Percentiles rank a stretch among this genome's conserved stretches.
Evolutionary conservation across 2,797 vertebrate species (phyloP).

Genomic region (Simalia tracyae): DNA sequence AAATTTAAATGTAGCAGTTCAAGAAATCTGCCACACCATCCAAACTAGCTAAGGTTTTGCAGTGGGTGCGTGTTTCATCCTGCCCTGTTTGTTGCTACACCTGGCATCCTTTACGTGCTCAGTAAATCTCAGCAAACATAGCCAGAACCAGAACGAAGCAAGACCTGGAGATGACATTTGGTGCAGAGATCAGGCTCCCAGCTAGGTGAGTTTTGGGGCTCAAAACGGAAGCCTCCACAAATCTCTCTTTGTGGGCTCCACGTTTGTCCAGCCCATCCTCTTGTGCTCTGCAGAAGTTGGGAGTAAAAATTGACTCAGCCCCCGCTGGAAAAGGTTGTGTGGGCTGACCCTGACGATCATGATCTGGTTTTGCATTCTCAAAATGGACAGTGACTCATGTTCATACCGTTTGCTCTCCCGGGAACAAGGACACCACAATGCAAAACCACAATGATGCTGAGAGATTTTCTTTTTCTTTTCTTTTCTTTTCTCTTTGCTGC

Average conservation of each 20-base stretch:
- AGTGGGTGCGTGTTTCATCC: background rate
- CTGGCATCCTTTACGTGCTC: background rate
- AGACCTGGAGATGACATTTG: background rate
- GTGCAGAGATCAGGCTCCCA: background rate
- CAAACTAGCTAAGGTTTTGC: background rate
- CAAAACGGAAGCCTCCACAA: background rate
- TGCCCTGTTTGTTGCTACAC: background rate
- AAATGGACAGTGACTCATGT: constrained; percentile 50
- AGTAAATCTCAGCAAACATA: background rate
- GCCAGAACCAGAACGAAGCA: background rate
- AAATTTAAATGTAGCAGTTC: background rate
- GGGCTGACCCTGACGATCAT: constrained; percentile 22
- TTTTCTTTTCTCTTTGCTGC: constrained; percentile 18
- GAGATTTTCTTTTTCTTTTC: constrained; percentile 24
- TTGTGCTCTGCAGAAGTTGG: background rate
- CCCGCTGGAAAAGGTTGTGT: background rate
- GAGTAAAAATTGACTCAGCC: background rate
- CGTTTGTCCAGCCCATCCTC: fast-evolving
- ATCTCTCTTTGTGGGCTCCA: background rate
- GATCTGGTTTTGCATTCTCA: constrained; percentile 33
- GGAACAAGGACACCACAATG: constrained; percentile 62
- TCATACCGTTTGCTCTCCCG: constrained; percentile 58
- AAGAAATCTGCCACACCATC: background rate
- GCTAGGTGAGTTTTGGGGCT: background rate
- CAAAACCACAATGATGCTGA: constrained; percentile 70